phyloP scores from a whole-genome alignment of 2,797 vertebrate genomes.

The Acanthurus leucopareius region DNA sequence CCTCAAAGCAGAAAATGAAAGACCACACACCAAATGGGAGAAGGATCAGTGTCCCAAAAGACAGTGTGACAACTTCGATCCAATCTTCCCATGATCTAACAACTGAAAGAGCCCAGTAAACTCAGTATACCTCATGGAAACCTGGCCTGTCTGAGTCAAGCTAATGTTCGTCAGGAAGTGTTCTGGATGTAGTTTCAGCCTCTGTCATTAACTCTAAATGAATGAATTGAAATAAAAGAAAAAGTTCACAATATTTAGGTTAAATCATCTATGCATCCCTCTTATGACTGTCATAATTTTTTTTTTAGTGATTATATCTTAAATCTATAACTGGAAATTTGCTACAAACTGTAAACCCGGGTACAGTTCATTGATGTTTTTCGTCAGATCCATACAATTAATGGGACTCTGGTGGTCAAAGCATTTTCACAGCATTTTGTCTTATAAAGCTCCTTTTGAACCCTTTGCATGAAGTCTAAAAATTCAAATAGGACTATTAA shows the following conservation, averaged over 20 bases:
- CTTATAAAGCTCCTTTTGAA: too few species aligned
- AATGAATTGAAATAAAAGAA: not conserved
- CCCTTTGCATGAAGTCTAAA: too few species aligned
- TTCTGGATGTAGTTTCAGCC: constrained; percentile 50
- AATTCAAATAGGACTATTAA: too few species aligned
- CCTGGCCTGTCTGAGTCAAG: constrained; percentile 63
- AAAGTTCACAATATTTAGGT: not conserved
- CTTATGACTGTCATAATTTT: not conserved
- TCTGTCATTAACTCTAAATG: constrained; percentile 38
- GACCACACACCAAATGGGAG: constrained; percentile 55
- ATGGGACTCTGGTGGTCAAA: too few species aligned
- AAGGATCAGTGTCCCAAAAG: constrained; percentile 73
- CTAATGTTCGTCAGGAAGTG: constrained; percentile 47
- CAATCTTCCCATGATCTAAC: constrained; percentile 65
- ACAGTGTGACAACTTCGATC: constrained; percentile 62
- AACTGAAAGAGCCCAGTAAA: constrained; percentile 42
- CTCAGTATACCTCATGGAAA: constrained; percentile 61
- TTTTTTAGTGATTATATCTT: too few species aligned
- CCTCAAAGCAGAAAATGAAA: constrained; percentile 80
- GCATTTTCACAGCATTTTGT: too few species aligned
- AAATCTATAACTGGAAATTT: too few species aligned
- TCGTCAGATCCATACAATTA: too few species aligned
- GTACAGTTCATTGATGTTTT: too few species aligned
- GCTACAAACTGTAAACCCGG: too few species aligned
- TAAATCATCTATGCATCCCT: not conserved